phyloP scores from a whole-genome alignment of 1,140 invertebrate genomes.

The Popillia japonica region DNA sequence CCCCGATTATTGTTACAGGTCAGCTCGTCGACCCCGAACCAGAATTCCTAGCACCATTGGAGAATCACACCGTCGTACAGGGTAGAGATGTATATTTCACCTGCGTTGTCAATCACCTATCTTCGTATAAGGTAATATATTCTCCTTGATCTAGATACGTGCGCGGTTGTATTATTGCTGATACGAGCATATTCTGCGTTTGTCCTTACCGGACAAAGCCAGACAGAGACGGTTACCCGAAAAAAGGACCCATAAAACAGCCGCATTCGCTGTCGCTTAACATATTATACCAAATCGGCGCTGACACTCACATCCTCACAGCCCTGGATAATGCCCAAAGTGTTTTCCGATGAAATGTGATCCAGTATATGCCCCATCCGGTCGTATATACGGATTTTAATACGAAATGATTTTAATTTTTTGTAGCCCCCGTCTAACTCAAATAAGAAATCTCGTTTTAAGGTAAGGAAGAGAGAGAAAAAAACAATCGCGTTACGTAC shows the following conservation, averaged over 20 bases:
- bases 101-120: slow-evolving; percentile 87
- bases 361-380: slow-evolving; percentile 33
- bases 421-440: no score
- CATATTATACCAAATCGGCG: slow-evolving; percentile 51
- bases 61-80: slow-evolving; percentile 87
- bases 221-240: background rate
- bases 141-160: background rate
- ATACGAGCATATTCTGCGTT: slow-evolving; percentile 43
- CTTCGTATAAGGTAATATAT: slow-evolving; percentile 77
- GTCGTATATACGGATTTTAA: background rate
- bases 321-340: slow-evolving; percentile 42
- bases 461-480: no score
- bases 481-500: slow-evolving; percentile 1
- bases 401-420: no score
- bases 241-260: slow-evolving; percentile 42
- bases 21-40: slow-evolving; percentile 67
- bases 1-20: slow-evolving; percentile 59
- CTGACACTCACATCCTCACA: slow-evolving; percentile 50
- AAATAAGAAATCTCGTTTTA: no score
- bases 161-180: slow-evolving; percentile 46
- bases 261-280: slow-evolving; percentile 45
- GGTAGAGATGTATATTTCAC: slow-evolving; percentile 87
- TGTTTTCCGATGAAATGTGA: slow-evolving; percentile 44
- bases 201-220: slow-evolving; percentile 46
- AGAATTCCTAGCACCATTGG: slow-evolving; percentile 83